Conservation (phyloP, 2,888 invertebrate species). For the Drosophila pseudotakahashii region DNA sequence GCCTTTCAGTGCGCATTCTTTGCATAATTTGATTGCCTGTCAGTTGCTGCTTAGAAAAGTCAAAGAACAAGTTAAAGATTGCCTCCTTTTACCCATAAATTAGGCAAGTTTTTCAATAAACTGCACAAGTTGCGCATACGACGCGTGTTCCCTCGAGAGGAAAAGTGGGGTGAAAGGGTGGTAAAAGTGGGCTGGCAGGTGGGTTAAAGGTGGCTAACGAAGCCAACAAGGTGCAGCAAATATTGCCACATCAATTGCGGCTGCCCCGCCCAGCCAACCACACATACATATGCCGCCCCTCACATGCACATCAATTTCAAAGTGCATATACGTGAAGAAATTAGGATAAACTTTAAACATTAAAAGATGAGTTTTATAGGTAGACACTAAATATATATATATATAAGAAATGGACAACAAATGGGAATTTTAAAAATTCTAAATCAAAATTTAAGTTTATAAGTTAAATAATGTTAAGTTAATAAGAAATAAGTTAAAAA, state of each 20-base stretch:
- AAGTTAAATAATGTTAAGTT: no score
- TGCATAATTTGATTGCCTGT: conserved; percentile 68
- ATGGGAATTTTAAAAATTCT: no score
- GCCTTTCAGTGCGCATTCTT: conserved; percentile 63
- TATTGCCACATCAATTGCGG: conserved; percentile 46
- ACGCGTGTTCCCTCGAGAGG: conserved; percentile 37
- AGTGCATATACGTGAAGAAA: conserved; percentile 44
- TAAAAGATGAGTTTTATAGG: neutral
- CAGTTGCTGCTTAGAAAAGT: conserved; percentile 35
- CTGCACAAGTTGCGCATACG: conserved; percentile 68
- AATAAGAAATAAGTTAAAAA: no score
- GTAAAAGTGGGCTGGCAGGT: neutral
- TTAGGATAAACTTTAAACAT: neutral
- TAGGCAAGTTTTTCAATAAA: conserved; percentile 73
- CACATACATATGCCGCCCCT: conserved; percentile 20
- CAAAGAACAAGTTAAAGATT: conserved; percentile 13
- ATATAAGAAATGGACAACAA: no score
- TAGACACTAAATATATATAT: no score
- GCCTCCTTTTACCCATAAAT: conserved; percentile 56
- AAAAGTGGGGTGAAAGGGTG: neutral
- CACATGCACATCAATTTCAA: conserved; percentile 59
- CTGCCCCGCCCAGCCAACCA: conserved; percentile 31
- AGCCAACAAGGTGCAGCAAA: conserved; percentile 47
- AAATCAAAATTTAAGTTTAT: no score
- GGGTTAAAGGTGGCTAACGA: neutral